These are phyloP conservation scores for Melieria crassipennis DNA, from an alignment of 2,888 invertebrate species.

Conservation along the genomic window DNA sequence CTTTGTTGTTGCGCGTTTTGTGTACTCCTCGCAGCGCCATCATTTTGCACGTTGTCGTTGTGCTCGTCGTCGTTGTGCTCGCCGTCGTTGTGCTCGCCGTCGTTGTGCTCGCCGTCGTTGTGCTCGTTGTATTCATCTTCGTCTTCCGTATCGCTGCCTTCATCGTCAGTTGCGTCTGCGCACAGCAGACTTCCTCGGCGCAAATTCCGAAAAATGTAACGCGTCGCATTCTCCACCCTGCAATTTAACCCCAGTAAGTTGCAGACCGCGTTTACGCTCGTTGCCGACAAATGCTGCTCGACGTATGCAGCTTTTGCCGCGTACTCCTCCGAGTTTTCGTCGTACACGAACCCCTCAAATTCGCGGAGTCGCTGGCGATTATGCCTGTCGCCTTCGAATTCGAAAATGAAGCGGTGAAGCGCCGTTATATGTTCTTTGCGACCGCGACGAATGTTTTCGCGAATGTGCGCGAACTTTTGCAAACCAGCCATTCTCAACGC, in stretches of 20 bases:
- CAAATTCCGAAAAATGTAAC: slow-evolving; percentile 32
- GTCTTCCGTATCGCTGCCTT: background rate
- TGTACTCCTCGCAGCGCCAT: too few species aligned
- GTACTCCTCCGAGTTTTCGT: slow-evolving; percentile 29
- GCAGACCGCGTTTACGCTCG: slow-evolving; percentile 30
- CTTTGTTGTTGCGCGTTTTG: too few species aligned
- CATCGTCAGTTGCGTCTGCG: background rate
- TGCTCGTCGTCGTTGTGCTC: too few species aligned
- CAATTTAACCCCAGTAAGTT: slow-evolving; percentile 27
- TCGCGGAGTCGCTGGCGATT: slow-evolving; percentile 35
- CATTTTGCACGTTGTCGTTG: too few species aligned
- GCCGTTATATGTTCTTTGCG: slow-evolving; percentile 22
- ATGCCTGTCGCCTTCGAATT: slow-evolving; percentile 31
- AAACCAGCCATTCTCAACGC: background rate
- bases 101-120: too few species aligned
- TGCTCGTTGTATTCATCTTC: too few species aligned
- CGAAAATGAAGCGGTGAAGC: slow-evolving; percentile 25
- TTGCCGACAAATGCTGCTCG: slow-evolving; percentile 16
- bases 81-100: too few species aligned
- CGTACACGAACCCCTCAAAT: slow-evolving; percentile 34
- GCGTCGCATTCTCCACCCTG: slow-evolving; percentile 21
- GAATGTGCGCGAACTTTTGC: slow-evolving; percentile 2
- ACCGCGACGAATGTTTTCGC: slow-evolving; percentile 25
- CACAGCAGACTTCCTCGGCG: too few species aligned
- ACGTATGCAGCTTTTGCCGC: slow-evolving; percentile 27